Conservation (phyloP, 2,888 invertebrate genomes). For the Mystacides longicornis region DNA sequence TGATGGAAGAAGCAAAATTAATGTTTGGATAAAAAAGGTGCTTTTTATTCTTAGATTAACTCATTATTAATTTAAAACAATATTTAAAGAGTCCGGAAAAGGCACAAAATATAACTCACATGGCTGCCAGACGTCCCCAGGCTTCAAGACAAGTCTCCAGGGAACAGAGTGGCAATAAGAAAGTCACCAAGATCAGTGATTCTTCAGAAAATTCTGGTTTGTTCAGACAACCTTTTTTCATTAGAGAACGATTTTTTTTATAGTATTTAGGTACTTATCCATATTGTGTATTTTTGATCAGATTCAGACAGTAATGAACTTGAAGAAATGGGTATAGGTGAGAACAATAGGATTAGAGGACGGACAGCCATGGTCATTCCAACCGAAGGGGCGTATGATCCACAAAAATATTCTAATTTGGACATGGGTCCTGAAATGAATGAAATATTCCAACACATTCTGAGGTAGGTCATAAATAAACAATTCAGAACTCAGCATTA, state of each 20-base stretch:
- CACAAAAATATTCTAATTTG: constrained; percentile 75
- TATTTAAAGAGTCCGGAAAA: constrained; percentile 36
- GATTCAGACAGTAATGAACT: constrained; percentile 41
- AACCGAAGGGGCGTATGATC: constrained; percentile 63
- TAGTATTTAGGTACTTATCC: not conserved
- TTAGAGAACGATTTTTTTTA: too few species aligned
- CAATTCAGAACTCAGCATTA: too few species aligned
- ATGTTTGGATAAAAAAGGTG: too few species aligned
- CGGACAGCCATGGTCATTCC: constrained; percentile 39
- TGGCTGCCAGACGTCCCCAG: constrained; percentile 32
- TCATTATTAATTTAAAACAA: too few species aligned
- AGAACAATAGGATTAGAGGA: constrained; percentile 30
- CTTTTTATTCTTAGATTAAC: too few species aligned
- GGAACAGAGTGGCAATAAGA: constrained; percentile 29
- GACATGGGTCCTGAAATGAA: constrained; percentile 78
- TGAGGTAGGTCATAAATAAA: constrained; percentile 62
- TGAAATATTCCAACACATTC: constrained; percentile 88
- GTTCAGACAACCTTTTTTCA: too few species aligned
- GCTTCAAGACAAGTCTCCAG: constrained; percentile 32
- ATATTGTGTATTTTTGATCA: constrained; percentile 23
- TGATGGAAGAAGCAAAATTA: too few species aligned
- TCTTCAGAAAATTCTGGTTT: constrained; percentile 43
- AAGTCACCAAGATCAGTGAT: constrained; percentile 33
- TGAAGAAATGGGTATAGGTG: constrained; percentile 27
- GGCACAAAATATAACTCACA: constrained; percentile 30